Base-by-base conservation (phyloP, 2,113 vertebrate species). In the Australoheros scitulus region DNA sequence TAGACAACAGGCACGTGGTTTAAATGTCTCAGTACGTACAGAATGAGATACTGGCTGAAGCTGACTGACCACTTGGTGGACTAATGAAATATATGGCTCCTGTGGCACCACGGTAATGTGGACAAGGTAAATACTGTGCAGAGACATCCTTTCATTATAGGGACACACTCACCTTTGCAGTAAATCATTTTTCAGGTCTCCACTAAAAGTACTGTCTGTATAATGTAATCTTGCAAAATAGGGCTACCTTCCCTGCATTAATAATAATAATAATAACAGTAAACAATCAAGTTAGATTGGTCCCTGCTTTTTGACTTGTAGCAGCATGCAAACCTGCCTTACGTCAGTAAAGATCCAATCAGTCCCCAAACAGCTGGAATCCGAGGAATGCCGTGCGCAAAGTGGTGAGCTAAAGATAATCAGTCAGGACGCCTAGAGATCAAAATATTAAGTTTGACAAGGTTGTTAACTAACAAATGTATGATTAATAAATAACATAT, bases 351-450 rank as follows among this genome's bases (percentile, higher is more conserved):
- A 83, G 72, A 91, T 87, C 55, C 77, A 85, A 87, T 91, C 88
- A 82, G 60, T 61, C 56, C 52, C n/a, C 60, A n/a, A 84, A 72
- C 24, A 15, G 78, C 43, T 81, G 85, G 86, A 83, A 92, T 92
- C 22, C 57, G 50, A 47, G 74, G 86, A 93, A 93, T 89, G 90
- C 86, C 72, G 74, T 18, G 26, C 20, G 65, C 61, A 65, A 83
- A 72, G 76, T 50, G 11, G 3, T 15, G 41, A 61, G 5, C 3
- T 61, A 36, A 64, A 74, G 79, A 80, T 11, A 22, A 80, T 13
- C 57, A 52, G 14, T 34, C 43, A 29, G 8, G 17, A 20, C 22
- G 52, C 52, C 26, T 8, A 20, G 5, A n/a, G 7, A 60, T 56
- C 5, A 56, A 4, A 77, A 3, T 13, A 10, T 29, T 47, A 11